Evolutionary conservation across 2,888 invertebrate species (phyloP), one percentile per base, ranked within the genome.

Genomic region (Agrotis exclamationis): DNA sequence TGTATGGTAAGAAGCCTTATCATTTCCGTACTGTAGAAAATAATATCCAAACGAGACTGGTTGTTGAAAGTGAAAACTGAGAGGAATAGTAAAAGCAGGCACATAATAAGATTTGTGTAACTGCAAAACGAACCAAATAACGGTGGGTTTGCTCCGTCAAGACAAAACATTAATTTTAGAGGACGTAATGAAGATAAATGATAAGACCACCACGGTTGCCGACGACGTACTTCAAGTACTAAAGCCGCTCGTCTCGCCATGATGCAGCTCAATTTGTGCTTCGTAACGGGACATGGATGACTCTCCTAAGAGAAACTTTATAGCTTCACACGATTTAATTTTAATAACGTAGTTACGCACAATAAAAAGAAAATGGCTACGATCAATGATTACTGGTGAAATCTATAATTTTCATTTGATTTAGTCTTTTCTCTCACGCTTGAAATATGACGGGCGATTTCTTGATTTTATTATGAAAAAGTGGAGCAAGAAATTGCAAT

Each of bases 231-330:
- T 64, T 9, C 18, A 57, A 69, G 65, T 63, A 63, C 57, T 65
- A 70, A 6, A 60, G 22, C 50, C 62, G 54, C 16, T 33, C 70
- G 64, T 63, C 50, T 63, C 59, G 48, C 57, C 28, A 78, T 79
- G 82, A 74, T 79, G 24, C 63, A 78, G 84, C 67, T 77, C 57
- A 70, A 82, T 74, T 79, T 74, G 62, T 72, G 74, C 72, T 59
- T 51, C 63, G 68, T 75, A 86, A 84, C 68, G 78, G 70, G 44
- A 64, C 66, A 50, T 51, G 24, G 59, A 70, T 63, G 58, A 47
- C 53, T 64, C 58, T 70, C 54, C 70, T 62, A 65, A 51, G 75
- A 82, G 68, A 84, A 79, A 81, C 33, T 80, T 77, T 63, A 63
- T 63, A 60, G 63, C 51, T 50, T 74, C 64, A 68, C 57, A 70